Percentiles rank a stretch among this genome's conserved stretches.
Conservation (phyloP, 2,888 invertebrate genomes). For the Mythimna lalbum region DNA sequence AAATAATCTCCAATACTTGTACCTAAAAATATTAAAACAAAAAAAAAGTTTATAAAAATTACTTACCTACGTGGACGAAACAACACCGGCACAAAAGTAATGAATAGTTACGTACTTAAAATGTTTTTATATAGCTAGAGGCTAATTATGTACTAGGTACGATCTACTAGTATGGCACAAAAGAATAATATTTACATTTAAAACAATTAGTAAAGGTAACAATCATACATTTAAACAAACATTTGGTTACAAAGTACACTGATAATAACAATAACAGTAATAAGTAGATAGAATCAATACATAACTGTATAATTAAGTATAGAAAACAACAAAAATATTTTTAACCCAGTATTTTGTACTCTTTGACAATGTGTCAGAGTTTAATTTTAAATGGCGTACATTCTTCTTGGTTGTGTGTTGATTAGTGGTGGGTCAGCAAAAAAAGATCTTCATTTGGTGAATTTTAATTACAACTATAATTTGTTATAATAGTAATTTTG, state of each 20-base stretch:
- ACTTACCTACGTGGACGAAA: slow-evolving; percentile 47
- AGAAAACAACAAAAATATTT: slow-evolving; percentile 6
- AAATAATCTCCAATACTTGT: background rate
- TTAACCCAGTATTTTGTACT: slow-evolving; percentile 31
- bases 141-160: slow-evolving; percentile 27
- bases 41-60: background rate
- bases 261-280: slow-evolving; percentile 43
- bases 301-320: background rate
- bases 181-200: slow-evolving; percentile 63
- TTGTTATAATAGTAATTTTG: background rate
- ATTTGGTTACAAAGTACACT: slow-evolving; percentile 18
- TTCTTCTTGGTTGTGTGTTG: slow-evolving; percentile 27
- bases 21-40: background rate
- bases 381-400: slow-evolving; percentile 27
- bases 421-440: background rate
- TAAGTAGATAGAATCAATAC: slow-evolving; percentile 24
- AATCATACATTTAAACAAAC: slow-evolving; percentile 16
- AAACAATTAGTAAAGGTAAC: slow-evolving; percentile 38
- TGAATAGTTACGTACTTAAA: slow-evolving; percentile 12
- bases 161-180: slow-evolving; percentile 61
- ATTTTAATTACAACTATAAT: background rate
- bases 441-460: background rate
- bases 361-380: slow-evolving; percentile 36
- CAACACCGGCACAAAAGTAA: slow-evolving; percentile 26
- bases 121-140: slow-evolving; percentile 34